phyloP scores from a whole-genome alignment of 2,113 vertebrate genomes.

The Acanthisitta chloris region DNA sequence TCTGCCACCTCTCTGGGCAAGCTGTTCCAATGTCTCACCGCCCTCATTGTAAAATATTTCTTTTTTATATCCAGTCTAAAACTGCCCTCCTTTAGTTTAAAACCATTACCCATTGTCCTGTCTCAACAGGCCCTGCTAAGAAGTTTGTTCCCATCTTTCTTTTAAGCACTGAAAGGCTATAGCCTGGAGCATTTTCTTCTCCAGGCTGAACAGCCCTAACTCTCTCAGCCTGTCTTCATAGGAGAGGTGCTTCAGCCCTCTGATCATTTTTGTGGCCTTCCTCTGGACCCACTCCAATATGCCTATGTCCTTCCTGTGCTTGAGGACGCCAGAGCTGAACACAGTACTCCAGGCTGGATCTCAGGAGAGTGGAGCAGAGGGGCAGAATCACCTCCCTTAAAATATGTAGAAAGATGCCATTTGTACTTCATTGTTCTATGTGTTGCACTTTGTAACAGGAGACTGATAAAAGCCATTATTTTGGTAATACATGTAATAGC shows the following conservation, averaged over 20 bases:
- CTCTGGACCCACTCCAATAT: background rate
- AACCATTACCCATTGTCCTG: background rate
- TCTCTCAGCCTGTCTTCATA: background rate
- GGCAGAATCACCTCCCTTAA: background rate
- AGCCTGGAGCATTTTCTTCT: background rate
- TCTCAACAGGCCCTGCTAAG: background rate
- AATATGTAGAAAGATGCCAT: background rate
- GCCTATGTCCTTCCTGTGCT: background rate
- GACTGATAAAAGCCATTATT: background rate
- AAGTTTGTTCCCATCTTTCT: background rate
- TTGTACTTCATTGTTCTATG: background rate
- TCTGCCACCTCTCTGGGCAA: background rate
- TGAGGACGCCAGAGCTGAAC: background rate
- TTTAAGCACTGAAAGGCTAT: background rate
- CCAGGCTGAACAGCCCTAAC: background rate
- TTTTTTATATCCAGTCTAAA: background rate
- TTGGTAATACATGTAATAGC: background rate
- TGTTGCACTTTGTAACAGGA: background rate
- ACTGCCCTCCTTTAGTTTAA: background rate
- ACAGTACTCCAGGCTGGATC: background rate
- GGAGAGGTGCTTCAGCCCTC: background rate
- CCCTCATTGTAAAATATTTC: background rate
- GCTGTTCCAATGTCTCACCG: background rate
- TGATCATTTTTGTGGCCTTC: background rate
- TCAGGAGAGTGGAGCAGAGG: accelerated